phyloP scores from a whole-genome alignment of 2,888 invertebrate species.

The Deilephila elpenor region DNA sequence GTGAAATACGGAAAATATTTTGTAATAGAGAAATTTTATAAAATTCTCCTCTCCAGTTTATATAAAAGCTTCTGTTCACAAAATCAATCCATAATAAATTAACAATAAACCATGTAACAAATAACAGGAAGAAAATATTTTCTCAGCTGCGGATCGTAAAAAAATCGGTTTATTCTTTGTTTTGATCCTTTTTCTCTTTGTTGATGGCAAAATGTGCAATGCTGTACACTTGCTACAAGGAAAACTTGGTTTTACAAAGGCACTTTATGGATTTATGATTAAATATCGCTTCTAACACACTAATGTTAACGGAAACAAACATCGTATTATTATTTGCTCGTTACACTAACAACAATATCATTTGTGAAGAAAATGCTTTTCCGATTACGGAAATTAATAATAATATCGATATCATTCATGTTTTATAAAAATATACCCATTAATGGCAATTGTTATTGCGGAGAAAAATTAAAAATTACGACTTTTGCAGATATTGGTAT shows the following conservation, averaged over 20 bases:
- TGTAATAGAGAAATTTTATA: neutral
- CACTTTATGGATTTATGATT: neutral
- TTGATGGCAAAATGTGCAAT: constrained; percentile 44
- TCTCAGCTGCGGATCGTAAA: constrained; percentile 38
- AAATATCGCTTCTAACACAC: neutral
- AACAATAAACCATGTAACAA: neutral
- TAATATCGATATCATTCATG: neutral
- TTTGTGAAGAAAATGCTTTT: neutral
- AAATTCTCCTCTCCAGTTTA: neutral
- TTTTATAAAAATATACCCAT: neutral
- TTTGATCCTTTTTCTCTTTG: constrained; percentile 40
- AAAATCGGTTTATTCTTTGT: constrained; percentile 45
- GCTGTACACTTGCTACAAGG: constrained; percentile 49
- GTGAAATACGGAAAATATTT: constrained; percentile 7
- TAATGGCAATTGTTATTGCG: too few relatives aligned
- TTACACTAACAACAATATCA: neutral
- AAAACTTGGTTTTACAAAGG: neutral
- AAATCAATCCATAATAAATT: neutral
- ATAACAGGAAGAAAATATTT: constrained; percentile 12
- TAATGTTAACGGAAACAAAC: neutral
- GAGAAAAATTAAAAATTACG: too few relatives aligned
- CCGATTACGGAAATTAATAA: neutral
- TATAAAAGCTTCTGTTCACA: neutral
- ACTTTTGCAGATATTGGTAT: too few relatives aligned
- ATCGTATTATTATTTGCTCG: constrained; percentile 4